Percentiles rank a stretch among this genome's conserved stretches.
Conservation (phyloP, 2,888 invertebrate genomes). For the Lymantria dispar region DNA sequence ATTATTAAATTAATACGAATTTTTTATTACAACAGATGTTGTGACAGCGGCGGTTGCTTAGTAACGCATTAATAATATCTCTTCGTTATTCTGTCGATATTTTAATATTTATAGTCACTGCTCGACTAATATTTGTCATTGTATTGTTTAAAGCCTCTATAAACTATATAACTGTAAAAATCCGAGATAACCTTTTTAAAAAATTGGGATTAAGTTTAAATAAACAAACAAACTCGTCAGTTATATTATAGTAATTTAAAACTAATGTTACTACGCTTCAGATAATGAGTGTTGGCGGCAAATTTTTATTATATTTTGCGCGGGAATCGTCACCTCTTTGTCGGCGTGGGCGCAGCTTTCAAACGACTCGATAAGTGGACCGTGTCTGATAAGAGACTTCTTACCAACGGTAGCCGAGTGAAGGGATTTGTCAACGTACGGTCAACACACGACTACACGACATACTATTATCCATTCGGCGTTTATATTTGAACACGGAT, state of each 20-base stretch:
- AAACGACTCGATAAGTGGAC: slow-evolving; percentile 68
- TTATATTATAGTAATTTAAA: slow-evolving; percentile 3
- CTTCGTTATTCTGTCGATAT: too few relatives aligned
- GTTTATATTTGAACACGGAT: slow-evolving; percentile 12
- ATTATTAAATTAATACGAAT: too few relatives aligned
- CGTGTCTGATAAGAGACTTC: slow-evolving; percentile 60
- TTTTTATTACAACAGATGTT: too few relatives aligned
- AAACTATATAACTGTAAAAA: too few relatives aligned
- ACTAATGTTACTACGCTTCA: slow-evolving; percentile 24
- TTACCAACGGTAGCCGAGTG: slow-evolving; percentile 70
- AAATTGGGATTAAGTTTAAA: too few relatives aligned
- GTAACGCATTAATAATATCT: too few relatives aligned
- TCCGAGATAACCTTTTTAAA: too few relatives aligned
- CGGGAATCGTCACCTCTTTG: slow-evolving; percentile 72
- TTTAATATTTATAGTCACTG: too few relatives aligned
- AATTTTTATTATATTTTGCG: slow-evolving; percentile 56
- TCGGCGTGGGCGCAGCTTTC: slow-evolving; percentile 64
- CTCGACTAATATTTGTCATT: too few relatives aligned
- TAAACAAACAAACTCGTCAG: too few relatives aligned
- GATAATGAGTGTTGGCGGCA: slow-evolving; percentile 25
- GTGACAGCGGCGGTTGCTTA: too few relatives aligned
- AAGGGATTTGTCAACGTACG: slow-evolving; percentile 73
- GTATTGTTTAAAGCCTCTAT: too few relatives aligned
- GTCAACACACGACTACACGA: slow-evolving; percentile 60
- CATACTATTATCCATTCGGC: slow-evolving; percentile 4